Evolutionary conservation across 2,888 invertebrate genomes (phyloP), one percentile per base, ranked within the genome.

Genomic region (Ochropleura plecta): DNA sequence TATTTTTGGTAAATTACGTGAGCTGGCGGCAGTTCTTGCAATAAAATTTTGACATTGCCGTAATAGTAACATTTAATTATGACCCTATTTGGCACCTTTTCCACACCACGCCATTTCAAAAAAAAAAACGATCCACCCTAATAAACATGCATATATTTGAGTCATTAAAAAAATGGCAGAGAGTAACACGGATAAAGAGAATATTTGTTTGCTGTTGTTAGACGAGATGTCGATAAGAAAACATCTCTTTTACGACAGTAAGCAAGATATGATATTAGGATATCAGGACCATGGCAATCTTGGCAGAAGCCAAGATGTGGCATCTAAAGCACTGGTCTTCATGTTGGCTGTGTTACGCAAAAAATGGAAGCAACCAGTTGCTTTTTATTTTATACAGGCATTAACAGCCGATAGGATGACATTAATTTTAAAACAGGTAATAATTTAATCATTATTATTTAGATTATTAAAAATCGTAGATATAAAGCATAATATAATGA

Each of bases 271-370:
- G 55, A 55, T 55, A 55, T 20, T 55, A 20, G 55, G 10, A 8
- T 55, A 55, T 55, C 55, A 20, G 55, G 55, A 55, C 55, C n/a
- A 55, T 55, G 55, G 55, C 55, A 55, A 55, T 55, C 55, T 20
- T 55, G 55, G 55, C 55, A 55, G 20, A 20, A 55, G n/a, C 55
- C 20, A 55, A 55, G 55, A 55, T 20, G 55, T 55, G 55, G 55
- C 55, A 20, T 55, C 55, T 55, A 55, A 55, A 51, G 51, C 55
- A 55, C 55, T 55, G 55, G 55, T 51, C 18, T 51, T 51, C 51
- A 51, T 51, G 18, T 18, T 51, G 51, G 51, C 51, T 51, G 51
- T 18, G 51, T 51, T 18, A 51, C 18, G 51, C 51, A 51, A 51
- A 51, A 51, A 51, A 48, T 14, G 48, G 51, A 51, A 51, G 12